These are phyloP conservation scores for Andrena trimmerana DNA, from an alignment of 2,888 invertebrate genomes.

Conservation along the genomic window DNA sequence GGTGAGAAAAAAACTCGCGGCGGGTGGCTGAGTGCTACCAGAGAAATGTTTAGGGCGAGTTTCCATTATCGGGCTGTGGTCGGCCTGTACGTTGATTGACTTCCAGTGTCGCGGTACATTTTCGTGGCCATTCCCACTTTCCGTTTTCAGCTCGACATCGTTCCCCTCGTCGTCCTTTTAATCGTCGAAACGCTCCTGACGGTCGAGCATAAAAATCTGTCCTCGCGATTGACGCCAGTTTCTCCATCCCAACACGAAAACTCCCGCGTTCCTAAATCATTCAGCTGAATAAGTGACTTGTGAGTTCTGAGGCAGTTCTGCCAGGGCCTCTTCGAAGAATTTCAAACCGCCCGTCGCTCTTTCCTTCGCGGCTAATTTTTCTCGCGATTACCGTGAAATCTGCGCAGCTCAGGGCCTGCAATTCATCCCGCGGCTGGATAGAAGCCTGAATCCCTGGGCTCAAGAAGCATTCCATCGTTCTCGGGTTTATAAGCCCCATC, in stretches of 20 bases:
- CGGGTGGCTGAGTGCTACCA: slow-evolving; percentile 77
- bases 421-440: neutral
- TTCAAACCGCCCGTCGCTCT: neutral
- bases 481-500: slow-evolving; percentile 34
- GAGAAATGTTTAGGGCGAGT: slow-evolving; percentile 73
- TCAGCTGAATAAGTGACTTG: no score
- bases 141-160: neutral
- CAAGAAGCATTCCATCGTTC: slow-evolving; percentile 28
- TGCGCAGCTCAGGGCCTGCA: no score
- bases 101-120: slow-evolving; percentile 47
- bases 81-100: slow-evolving; percentile 46
- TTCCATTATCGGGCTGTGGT: slow-evolving; percentile 40
- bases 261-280: no score
- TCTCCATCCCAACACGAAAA: neutral
- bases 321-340: no score
- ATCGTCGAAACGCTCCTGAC: neutral
- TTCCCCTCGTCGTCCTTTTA: neutral
- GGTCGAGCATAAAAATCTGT: slow-evolving; percentile 32
- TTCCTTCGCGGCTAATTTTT: neutral
- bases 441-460: neutral
- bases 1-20: slow-evolving; percentile 53
- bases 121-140: neutral
- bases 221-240: neutral
- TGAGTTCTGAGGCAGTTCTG: no score
- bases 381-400: no score